Percentiles rank a stretch among this genome's conserved stretches.
phyloP scores from a whole-genome alignment of 2,113 vertebrate genomes.

The Podilymbus podiceps region DNA sequence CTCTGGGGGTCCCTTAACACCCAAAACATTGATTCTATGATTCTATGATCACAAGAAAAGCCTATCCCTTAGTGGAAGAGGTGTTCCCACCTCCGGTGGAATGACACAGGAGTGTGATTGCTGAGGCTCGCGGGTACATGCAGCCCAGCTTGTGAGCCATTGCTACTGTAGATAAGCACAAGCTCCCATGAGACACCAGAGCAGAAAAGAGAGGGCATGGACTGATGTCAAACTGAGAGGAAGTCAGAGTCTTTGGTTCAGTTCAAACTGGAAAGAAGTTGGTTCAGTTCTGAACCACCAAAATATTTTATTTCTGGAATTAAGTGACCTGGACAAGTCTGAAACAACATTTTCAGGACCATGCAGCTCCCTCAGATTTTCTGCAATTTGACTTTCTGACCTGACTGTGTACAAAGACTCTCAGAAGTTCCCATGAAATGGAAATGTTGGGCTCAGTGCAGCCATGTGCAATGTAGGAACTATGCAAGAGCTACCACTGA shows the following conservation, averaged over 20 bases:
- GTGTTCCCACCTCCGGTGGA: neutral
- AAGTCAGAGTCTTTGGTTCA: neutral
- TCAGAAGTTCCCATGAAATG: neutral
- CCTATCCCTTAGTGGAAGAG: neutral
- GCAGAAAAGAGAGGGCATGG: neutral
- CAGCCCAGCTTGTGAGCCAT: neutral
- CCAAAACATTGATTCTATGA: no score
- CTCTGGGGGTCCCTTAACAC: no score
- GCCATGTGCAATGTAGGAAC: neutral
- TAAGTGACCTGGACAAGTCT: neutral
- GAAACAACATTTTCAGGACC: neutral
- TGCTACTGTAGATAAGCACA: neutral
- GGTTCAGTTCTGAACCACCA: neutral
- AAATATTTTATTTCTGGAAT: neutral
- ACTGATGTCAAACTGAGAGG: neutral
- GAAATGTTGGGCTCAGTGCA: neutral
- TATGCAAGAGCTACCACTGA: neutral
- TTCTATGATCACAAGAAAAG: neutral
- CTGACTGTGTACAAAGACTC: neutral
- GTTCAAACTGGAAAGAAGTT: neutral
- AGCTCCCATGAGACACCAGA: neutral
- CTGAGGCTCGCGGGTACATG: no score
- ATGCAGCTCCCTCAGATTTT: neutral
- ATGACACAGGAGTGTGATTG: rapidly evolving
- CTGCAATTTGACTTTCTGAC: neutral